These are phyloP conservation scores for Clamator glandarius DNA, from an alignment of 2,797 vertebrate species.

Conservation along the genomic window DNA sequence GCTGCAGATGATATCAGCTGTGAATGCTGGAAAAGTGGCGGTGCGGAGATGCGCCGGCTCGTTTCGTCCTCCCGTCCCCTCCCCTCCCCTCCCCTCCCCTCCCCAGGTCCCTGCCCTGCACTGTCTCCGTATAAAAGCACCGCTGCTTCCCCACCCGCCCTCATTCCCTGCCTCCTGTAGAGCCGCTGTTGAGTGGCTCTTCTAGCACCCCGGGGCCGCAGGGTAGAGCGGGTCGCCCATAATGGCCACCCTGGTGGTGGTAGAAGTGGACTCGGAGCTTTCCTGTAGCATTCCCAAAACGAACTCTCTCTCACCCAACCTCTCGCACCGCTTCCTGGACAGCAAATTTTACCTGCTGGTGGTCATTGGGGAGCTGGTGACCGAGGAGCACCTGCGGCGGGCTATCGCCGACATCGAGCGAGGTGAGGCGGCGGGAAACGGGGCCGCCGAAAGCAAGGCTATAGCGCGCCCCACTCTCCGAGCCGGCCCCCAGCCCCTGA, in stretches of 20 bases:
- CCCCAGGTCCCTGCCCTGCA: conserved; percentile 80
- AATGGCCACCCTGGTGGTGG: conserved; percentile 82
- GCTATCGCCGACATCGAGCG: conserved; percentile 92
- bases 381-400: conserved; percentile 90
- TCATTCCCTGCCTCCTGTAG: background rate
- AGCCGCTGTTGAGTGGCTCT: background rate
- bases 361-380: conserved; percentile 89
- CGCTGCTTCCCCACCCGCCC: conserved; percentile 76
- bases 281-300: conserved; percentile 73
- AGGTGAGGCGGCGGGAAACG: conserved; percentile 78
- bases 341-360: conserved; percentile 93
- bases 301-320: conserved; percentile 76
- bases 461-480: background rate
- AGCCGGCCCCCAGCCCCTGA: background rate
- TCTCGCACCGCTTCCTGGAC: conserved; percentile 90
- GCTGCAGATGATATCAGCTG: conserved; percentile 92
- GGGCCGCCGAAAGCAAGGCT: background rate
- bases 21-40: conserved; percentile 72
- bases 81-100: conserved; percentile 20
- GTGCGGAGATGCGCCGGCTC: conserved; percentile 59
- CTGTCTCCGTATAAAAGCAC: conserved; percentile 85
- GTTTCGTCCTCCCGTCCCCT: conserved; percentile 32
- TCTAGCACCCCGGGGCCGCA: background rate
- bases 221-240: conserved; percentile 42
- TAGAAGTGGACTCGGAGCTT: conserved; percentile 80